Evolutionary conservation across 2,888 invertebrate species (phyloP).

Genomic region (Aphidius colemani): DNA sequence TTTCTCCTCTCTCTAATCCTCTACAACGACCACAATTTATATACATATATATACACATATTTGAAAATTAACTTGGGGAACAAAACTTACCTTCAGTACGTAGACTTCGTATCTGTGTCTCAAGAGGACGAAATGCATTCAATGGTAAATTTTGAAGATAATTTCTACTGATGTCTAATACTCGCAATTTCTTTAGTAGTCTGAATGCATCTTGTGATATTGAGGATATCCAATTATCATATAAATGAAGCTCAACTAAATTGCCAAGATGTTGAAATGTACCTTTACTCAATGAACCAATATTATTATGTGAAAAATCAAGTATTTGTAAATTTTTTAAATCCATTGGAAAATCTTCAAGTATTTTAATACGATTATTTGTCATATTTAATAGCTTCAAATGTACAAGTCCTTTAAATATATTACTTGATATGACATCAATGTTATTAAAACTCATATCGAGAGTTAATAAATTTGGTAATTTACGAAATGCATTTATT

Average conservation of each 20-base stretch:
- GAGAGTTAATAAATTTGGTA: constrained; percentile 76
- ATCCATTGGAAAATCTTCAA: constrained; percentile 82
- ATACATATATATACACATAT: no score
- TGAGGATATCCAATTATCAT: constrained; percentile 81
- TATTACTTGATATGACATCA: constrained; percentile 72
- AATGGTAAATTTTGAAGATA: constrained; percentile 81
- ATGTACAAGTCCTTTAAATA: constrained; percentile 78
- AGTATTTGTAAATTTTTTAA: constrained; percentile 78
- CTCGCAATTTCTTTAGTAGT: constrained; percentile 74
- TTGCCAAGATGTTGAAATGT: constrained; percentile 78
- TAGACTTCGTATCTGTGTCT: constrained; percentile 80
- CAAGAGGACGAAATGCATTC: constrained; percentile 77
- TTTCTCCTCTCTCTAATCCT: neutral
- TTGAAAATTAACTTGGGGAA: no score
- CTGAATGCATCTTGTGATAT: constrained; percentile 80
- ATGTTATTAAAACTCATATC: constrained; percentile 69
- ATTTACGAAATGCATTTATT: constrained; percentile 81
- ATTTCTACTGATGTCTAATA: constrained; percentile 82
- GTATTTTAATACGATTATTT: constrained; percentile 80
- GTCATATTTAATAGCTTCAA: constrained; percentile 80
- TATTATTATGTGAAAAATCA: constrained; percentile 83
- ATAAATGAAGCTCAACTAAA: constrained; percentile 77
- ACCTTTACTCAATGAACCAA: constrained; percentile 77
- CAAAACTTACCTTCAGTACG: constrained; percentile 73
- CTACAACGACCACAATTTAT: no score